Evolutionary conservation across 1,140 invertebrate species (phyloP).

Genomic region (Meloidogyne hapla): DNA sequence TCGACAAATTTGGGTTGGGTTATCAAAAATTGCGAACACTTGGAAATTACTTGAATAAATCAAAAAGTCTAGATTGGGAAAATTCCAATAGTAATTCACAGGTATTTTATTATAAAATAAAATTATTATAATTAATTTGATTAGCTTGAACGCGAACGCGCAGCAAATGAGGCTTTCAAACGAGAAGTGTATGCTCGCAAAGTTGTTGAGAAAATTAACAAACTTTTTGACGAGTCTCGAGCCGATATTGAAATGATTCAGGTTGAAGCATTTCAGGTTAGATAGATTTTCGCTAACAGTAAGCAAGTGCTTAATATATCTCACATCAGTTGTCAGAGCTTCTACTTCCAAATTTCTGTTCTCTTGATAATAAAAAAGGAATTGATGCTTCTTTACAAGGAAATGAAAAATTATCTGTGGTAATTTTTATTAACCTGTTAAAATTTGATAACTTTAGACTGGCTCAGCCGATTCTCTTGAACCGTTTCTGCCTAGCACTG

Average conservation of each 20-base stretch:
- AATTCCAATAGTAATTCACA: constrained; percentile 30
- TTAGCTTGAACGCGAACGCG: constrained; percentile 47
- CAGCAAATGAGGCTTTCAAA: constrained; percentile 46
- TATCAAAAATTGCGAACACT: constrained; percentile 46
- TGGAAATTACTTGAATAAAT: constrained; percentile 42
- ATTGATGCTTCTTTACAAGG: not conserved
- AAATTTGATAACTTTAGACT: not conserved
- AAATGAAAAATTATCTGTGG: not conserved
- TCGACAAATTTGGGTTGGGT: constrained; percentile 47
- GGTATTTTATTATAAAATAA: not conserved
- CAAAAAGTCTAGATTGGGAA: constrained; percentile 48
- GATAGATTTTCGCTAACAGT: constrained; percentile 14
- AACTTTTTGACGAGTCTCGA: constrained; percentile 31
- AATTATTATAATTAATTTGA: not conserved
- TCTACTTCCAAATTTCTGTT: constrained; percentile 44
- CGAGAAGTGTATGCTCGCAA: constrained; percentile 37
- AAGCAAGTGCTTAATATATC: constrained; percentile 23
- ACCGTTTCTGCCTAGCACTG: constrained; percentile 10
- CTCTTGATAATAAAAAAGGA: not conserved
- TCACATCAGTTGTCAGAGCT: constrained; percentile 41
- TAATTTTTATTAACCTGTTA: not conserved
- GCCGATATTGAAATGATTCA: constrained; percentile 42
- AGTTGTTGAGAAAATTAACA: constrained; percentile 39
- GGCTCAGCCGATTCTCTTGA: not conserved
- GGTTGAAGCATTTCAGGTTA: constrained; percentile 1